A percentile compares a stretch with the other conserved stretches of the same genome.
phyloP scores from a whole-genome alignment of 2,797 vertebrate species.

The Smutsia temminckii region DNA sequence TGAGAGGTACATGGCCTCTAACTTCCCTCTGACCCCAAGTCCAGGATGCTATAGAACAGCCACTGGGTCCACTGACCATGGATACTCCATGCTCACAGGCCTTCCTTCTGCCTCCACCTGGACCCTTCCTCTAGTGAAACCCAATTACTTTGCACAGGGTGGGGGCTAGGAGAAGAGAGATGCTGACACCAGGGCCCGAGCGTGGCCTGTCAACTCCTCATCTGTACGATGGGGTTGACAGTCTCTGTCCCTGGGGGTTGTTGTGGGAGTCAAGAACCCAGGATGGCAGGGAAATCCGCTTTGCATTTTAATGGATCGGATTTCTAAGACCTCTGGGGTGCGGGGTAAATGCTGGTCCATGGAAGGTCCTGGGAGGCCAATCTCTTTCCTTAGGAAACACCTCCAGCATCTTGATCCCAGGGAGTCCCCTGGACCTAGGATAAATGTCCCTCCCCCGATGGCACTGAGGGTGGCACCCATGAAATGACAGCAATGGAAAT shows the following conservation, averaged over 20 bases:
- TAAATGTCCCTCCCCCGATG: background rate
- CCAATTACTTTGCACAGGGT: background rate
- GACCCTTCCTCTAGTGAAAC: background rate
- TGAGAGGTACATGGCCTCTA: background rate
- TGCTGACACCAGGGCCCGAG: accelerated
- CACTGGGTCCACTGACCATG: background rate
- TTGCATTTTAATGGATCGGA: background rate
- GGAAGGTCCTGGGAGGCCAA: background rate
- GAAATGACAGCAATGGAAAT: background rate
- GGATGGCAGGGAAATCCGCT: too few relatives aligned
- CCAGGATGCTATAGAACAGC: background rate
- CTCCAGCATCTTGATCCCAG: background rate
- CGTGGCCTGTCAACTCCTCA: background rate
- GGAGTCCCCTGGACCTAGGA: background rate
- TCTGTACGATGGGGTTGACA: background rate
- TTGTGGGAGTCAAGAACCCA: background rate
- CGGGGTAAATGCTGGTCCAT: background rate
- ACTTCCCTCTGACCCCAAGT: background rate
- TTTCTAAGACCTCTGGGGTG: accelerated
- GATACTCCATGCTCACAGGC: background rate
- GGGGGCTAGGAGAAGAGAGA: background rate
- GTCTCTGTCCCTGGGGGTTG: background rate
- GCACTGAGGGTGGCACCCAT: background rate
- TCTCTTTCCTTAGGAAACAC: background rate
- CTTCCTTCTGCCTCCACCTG: background rate